A percentile compares a stretch with the other conserved stretches of the same genome.
phyloP scores from a whole-genome alignment of 2,888 invertebrate species.

The Nezara viridula region DNA sequence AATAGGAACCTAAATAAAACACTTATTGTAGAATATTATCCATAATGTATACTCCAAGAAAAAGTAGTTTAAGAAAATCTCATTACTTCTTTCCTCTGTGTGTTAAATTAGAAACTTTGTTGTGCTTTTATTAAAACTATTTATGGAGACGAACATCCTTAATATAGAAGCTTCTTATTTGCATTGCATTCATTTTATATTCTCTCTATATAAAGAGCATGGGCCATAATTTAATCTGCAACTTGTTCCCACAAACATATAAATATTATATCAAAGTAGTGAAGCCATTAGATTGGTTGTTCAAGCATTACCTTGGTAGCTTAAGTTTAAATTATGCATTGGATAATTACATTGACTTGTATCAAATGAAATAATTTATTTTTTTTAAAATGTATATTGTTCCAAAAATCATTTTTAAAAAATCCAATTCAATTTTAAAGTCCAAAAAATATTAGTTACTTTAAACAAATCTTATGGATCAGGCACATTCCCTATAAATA shows the following conservation, averaged over 20 bases:
- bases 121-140: neutral
- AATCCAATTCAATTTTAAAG: too few relatives aligned
- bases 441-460: neutral
- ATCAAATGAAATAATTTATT: too few relatives aligned
- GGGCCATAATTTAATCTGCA: neutral
- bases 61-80: neutral
- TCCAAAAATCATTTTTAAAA: too few relatives aligned
- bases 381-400: too few relatives aligned
- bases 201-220: neutral
- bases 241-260: neutral
- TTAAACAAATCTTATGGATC: neutral
- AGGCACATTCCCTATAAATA: neutral
- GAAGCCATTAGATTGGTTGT: neutral
- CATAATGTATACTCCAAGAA: neutral
- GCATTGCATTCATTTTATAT: neutral
- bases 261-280: neutral
- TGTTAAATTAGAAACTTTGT: neutral
- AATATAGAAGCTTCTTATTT: neutral
- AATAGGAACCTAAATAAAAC: neutral
- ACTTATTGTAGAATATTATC: neutral
- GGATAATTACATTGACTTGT: neutral
- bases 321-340: neutral
- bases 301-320: neutral
- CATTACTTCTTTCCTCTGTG: neutral
- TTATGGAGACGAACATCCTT: neutral